Conservation (phyloP, 2,113 vertebrate species). For the Stigmatopora nigra region DNA sequence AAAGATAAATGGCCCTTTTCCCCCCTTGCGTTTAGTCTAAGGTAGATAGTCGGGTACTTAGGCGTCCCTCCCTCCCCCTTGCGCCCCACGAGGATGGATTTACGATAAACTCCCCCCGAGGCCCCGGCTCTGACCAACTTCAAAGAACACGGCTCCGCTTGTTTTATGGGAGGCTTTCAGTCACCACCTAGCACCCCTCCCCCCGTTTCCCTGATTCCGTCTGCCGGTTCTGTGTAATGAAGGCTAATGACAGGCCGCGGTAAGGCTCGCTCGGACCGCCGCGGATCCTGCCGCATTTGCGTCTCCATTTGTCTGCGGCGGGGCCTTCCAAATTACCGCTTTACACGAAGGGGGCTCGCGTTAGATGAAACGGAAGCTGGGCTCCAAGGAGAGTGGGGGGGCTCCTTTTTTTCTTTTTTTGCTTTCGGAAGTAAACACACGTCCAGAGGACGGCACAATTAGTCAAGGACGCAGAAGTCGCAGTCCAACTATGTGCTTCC, state of each 20-base stretch:
- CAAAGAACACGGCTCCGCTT: slow-evolving; percentile 62
- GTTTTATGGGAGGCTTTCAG: slow-evolving; percentile 66
- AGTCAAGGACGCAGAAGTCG: slow-evolving; percentile 53
- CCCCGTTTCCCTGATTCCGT: slow-evolving; percentile 31
- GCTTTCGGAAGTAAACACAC: slow-evolving; percentile 1
- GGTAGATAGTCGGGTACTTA: slow-evolving; percentile 53
- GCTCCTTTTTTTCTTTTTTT: slow-evolving; percentile 14
- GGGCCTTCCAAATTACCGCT: slow-evolving; percentile 78
- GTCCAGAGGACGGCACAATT: slow-evolving; percentile 21
- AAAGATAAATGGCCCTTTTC: slow-evolving; percentile 37
- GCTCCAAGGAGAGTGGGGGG: slow-evolving; percentile 4
- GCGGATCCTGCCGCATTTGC: slow-evolving; percentile 69
- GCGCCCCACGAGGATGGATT: slow-evolving; percentile 49
- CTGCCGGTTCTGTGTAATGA: slow-evolving; percentile 60
- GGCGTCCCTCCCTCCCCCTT: slow-evolving; percentile 25
- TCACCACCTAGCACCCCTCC: slow-evolving; percentile 17
- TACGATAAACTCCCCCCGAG: slow-evolving; percentile 62
- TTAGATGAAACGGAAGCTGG: slow-evolving; percentile 70
- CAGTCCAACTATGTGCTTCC: slow-evolving; percentile 54
- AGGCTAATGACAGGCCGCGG: slow-evolving; percentile 69
- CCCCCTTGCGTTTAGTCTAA: slow-evolving; percentile 37
- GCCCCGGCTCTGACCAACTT: slow-evolving; percentile 55
- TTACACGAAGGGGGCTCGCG: slow-evolving; percentile 55
- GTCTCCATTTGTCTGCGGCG: slow-evolving; percentile 66
- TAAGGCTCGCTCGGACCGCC: slow-evolving; percentile 46